phyloP scores from a whole-genome alignment of 2,888 invertebrate genomes.

The Hetaerina titia region DNA sequence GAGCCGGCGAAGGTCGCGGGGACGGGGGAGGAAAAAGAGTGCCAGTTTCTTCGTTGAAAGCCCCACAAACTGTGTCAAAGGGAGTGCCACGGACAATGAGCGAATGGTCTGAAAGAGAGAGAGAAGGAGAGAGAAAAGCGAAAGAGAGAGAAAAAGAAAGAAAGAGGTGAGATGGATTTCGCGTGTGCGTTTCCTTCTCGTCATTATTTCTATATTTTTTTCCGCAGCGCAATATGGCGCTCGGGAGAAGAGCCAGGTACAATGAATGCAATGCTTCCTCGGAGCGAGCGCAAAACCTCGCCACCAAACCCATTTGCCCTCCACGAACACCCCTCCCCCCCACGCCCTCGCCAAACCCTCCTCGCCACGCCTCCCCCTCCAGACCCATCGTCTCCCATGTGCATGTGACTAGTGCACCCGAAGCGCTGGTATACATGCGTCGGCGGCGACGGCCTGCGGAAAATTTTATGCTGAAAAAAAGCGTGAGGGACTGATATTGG shows the following conservation, averaged over 20 bases:
- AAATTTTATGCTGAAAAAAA: background rate
- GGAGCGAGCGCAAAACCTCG: background rate
- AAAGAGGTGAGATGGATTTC: background rate
- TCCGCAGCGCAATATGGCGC: slow-evolving; percentile 15
- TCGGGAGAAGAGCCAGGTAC: background rate
- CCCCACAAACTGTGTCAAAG: slow-evolving; percentile 6
- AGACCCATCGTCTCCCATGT: background rate
- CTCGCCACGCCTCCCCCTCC: too few relatives aligned
- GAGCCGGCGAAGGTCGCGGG: background rate
- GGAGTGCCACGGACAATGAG: slow-evolving; percentile 7
- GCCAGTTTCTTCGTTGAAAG: background rate
- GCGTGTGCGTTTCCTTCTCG: background rate
- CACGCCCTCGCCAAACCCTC: background rate
- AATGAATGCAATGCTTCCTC: slow-evolving; percentile 1
- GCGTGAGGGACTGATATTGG: background rate
- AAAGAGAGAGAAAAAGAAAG: background rate
- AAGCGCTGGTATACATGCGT: background rate
- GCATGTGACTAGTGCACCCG: slow-evolving; percentile 4
- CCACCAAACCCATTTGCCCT: too few relatives aligned
- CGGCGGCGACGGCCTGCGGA: background rate
- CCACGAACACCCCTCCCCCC: background rate
- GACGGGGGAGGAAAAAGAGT: background rate
- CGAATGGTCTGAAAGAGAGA: background rate
- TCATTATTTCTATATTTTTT: background rate
- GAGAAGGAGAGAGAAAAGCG: background rate